A percentile compares a stretch with the other conserved stretches of the same genome.
These are phyloP conservation scores for Caenorhabditis sulstoni DNA, from an alignment of 2,888 invertebrate species.

Conservation along the genomic window DNA sequence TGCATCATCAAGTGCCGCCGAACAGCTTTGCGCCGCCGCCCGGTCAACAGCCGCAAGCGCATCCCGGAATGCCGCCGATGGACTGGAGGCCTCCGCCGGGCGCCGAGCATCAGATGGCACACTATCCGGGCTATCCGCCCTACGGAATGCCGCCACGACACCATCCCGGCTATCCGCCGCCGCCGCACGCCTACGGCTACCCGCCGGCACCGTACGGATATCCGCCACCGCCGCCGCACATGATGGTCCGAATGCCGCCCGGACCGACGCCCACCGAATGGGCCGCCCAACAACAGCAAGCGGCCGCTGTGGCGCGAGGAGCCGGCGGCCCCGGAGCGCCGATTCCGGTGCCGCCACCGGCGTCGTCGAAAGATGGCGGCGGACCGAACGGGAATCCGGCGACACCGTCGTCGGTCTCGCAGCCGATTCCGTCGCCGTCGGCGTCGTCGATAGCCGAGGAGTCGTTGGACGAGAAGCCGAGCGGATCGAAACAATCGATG, in stretches of 20 bases:
- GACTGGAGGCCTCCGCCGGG: conserved; percentile 39
- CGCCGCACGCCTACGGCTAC: conserved; percentile 41
- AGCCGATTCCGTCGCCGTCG: conserved; percentile 65
- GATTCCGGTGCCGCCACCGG: too few relatives aligned
- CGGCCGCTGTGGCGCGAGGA: conserved; percentile 12
- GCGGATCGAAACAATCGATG: conserved; percentile 9
- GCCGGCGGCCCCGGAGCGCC: too few relatives aligned
- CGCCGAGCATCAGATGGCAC: conserved; percentile 32
- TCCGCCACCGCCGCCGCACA: conserved; percentile 36
- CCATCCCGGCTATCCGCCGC: conserved; percentile 45
- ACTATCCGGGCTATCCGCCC: conserved; percentile 31
- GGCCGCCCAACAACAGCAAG: conserved; percentile 64
- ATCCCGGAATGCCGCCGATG: conserved; percentile 45
- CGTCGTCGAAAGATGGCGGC: background rate
- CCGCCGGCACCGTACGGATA: conserved; percentile 31
- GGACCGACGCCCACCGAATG: conserved; percentile 71
- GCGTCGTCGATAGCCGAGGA: conserved; percentile 67
- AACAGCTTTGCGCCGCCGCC: conserved; percentile 37
- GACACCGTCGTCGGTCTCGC: conserved; percentile 61
- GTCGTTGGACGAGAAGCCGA: conserved; percentile 62
- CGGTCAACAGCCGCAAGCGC: background rate
- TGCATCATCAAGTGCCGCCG: conserved; percentile 22
- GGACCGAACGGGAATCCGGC: conserved; percentile 55
- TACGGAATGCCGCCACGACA: conserved; percentile 49
- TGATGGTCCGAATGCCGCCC: conserved; percentile 73